Conservation (phyloP, 2,888 invertebrate genomes). For the Balanococcus diminutus region DNA sequence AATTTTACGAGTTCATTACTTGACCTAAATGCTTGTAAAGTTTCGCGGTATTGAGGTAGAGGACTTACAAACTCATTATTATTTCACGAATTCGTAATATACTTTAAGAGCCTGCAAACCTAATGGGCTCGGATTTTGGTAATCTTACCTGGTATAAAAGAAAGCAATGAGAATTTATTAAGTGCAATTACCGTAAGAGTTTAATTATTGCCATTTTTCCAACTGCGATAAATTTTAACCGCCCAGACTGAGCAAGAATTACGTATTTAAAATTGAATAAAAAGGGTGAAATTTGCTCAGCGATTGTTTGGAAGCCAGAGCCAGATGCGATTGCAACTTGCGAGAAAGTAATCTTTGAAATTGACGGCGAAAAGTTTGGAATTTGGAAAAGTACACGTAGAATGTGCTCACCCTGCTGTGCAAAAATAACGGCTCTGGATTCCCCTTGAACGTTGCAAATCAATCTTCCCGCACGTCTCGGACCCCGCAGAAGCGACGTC, state of each 20-base stretch:
- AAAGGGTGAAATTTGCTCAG: background rate
- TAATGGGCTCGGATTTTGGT: background rate
- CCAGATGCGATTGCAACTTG: background rate
- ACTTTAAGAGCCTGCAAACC: background rate
- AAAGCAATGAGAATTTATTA: background rate
- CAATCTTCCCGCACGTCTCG: background rate
- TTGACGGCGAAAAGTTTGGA: background rate
- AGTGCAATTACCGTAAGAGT: background rate
- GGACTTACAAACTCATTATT: background rate
- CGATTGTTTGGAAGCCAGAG: background rate
- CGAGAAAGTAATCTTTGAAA: background rate
- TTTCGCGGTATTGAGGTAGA: background rate
- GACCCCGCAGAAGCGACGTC: background rate
- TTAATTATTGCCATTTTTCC: background rate
- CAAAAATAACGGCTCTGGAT: background rate
- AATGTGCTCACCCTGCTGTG: background rate
- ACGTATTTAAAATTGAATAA: background rate
- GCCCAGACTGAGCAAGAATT: background rate
- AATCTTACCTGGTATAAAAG: background rate
- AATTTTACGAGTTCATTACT: slow-evolving; percentile 5
- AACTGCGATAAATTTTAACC: background rate
- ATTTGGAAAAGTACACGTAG: background rate
- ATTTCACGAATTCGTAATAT: background rate
- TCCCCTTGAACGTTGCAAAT: background rate
- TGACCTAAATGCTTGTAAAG: background rate